Base-by-base conservation (phyloP, 2,113 vertebrate genomes). In the Lutjanus erythropterus region DNA sequence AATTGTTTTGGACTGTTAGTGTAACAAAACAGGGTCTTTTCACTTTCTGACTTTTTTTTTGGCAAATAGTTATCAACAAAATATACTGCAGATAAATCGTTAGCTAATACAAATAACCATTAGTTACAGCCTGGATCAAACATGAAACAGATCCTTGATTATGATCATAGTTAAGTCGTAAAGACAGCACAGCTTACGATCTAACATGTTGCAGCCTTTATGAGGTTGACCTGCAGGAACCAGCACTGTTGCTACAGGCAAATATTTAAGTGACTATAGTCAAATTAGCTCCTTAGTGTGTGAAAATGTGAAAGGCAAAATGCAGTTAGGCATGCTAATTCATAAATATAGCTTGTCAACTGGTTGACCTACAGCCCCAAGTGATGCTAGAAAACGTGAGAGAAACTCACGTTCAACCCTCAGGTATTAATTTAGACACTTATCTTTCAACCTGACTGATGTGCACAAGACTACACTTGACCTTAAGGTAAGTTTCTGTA, bases 401-500 rank as follows among this genome's bases (percentile, higher is more conserved):
- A 3, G n/a, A 15, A 70, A 39, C 46, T 37, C 25, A 46, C 5
- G 7, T 52, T 0, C 9, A 25, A 5, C 4, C 23, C 23, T 69
- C 33, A 25, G 44, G 69, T 2, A 3, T 29, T 15, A 1, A 58
- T 41, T 79, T 44, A 56, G 25, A 23, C 4, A 52, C 8, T 78
- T 52, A 25, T 53, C 19, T 33, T 21, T 5, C 3, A 8, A 11
- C 42, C 9, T 67, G 50, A 71, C 7, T 61, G 64, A 50, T 64
- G 5, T 18, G 21, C 31, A 68, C 23, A 42, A 77, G n/a, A 83
- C 23, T 58, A 23, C 23, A 55, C 60, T 61, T 78, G 58, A 84
- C 46, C 55, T 53, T 2, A 39, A 8, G 9, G 33, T 19, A 15
- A 82, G 10, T 61, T 33, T 71, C 52, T 73, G 60, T 78, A 47